Evolutionary conservation across 2,113 vertebrate species (phyloP), one percentile per base, ranked within the genome.

Genomic region (Tor tambroides): DNA sequence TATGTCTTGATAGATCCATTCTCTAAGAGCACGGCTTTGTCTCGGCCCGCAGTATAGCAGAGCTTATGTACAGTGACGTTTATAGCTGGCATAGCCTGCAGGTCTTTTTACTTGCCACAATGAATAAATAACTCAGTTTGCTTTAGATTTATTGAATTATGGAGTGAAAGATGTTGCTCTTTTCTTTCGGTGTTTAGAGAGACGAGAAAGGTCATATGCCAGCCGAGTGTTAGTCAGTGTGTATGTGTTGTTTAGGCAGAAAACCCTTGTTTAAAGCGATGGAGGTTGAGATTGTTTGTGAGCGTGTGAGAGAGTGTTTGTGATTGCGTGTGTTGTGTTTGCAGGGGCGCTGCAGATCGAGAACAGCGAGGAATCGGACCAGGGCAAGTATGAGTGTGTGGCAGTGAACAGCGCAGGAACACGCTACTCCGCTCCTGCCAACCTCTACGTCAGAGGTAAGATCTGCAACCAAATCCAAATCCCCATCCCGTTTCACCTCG

Each of bases 391-490:
- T 0, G 98, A 99, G 91, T 99, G 98, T 61, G 97, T 99, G 91
- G 97, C 98, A 10, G 96, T 96, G 91, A 99, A 99, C 96, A 96
- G 96, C 0, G 97, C 96, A 2, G 98, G 98, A 92, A 99, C 97
- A 12, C 97, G 98, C 88, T 99, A 98, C 93, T 99, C 98, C 0
- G 96, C 97, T 86, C 97, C 97, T 0, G 98, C 98, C 17, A 99
- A 99, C 92, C 98, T 99, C 87, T 99, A 99, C 26, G 97, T 99
- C 87, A 95, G 98, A 97, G 98, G 98, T 99, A 97, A 98, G 97
- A 92, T 92, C 83, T 87, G 65, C 28, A 79, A 87, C 67, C 71
- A 35, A 72, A 32, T 12, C 67, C 80, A 78, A 61, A 46, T 84
- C 76, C 3, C 3, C 1, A 10, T 4, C 26, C 26, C 81, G 5